Base-by-base conservation (phyloP, 2,797 vertebrate species). In the Choloepus didactylus region DNA sequence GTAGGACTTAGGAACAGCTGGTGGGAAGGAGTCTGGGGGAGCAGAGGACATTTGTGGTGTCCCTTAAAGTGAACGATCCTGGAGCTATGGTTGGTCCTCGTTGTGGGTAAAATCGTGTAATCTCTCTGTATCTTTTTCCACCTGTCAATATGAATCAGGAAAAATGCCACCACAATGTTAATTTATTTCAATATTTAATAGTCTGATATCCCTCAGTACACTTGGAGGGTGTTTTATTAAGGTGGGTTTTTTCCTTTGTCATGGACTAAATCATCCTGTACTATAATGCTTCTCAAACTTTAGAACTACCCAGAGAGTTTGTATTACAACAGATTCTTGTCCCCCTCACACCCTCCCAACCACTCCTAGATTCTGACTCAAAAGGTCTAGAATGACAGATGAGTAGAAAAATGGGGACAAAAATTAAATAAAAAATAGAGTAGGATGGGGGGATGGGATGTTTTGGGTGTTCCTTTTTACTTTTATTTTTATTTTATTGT, bases 161-260 rank as follows among this genome's bases (percentile, higher is more conserved):
- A 93, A 23, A 7, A 44, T 11, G 8, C 21, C 54, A 86, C 70
- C 27, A 82, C 25, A 54, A 31, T 75, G 84, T 89, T 64, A 80
- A 80, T 87, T 89, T 66, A 56, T 72, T 72, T 54, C 44, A 56
- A 77, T 79, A n/a, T 67, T 56, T 38, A 31, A 72, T 84, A 95
- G 73, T 46, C 59, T 84, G 67, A 54, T 95, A 67, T 9, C 29
- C 70, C 49, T 90, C 11, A 80, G 66, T 19, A 87, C 35, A 46
- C 72, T 67, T 51, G 21, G 25, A 94, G 66, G 25, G 54, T 73
- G 11, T 35, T 35, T 73, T 38, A n/a, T 56, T 75, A 85, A 54
- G 54, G 54, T 72, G 2, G 14, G 59, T 75, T 67, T 60, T 76
- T 64, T 27, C 35, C 9, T 94, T 77, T 87, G 60, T 87, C 46